Conservation (phyloP, 2,888 invertebrate genomes). For the Autographa pulchrina region DNA sequence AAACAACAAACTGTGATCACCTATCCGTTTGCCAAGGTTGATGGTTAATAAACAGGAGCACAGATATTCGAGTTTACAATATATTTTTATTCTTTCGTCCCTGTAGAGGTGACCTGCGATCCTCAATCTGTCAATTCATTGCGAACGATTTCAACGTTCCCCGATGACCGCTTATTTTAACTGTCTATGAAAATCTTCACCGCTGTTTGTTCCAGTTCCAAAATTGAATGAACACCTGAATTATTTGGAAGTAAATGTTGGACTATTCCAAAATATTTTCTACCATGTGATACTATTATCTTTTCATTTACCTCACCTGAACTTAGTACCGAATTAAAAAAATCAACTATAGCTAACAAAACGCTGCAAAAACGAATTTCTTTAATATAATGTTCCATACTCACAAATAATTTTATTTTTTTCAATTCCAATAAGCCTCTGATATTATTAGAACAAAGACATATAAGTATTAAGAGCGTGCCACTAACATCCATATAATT, state of each 20-base stretch:
- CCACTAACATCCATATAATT: too few species aligned
- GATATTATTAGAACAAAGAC: too few species aligned
- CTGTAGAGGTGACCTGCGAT: conserved; percentile 1
- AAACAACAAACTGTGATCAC: conserved; percentile 12
- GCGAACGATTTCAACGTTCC: conserved; percentile 1
- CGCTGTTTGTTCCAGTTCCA: neutral
- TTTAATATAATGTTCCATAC: too few species aligned
- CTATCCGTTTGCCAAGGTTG: conserved; percentile 5
- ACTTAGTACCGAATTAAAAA: too few species aligned
- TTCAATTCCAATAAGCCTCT: too few species aligned
- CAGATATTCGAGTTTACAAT: neutral
- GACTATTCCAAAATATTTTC: neutral
- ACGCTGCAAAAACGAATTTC: too few species aligned
- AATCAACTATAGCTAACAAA: too few species aligned
- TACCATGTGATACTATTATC: neutral
- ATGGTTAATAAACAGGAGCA: neutral
- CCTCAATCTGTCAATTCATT: conserved; percentile 2
- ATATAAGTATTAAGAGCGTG: too few species aligned
- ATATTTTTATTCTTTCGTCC: neutral
- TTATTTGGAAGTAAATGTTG: conserved; percentile 4
- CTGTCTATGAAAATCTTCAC: neutral
- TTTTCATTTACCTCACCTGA: neutral
- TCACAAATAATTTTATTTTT: too few species aligned
- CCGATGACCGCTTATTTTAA: neutral
- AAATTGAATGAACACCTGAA: conserved; percentile 2